These are phyloP conservation scores for Pogona vitticeps DNA, from an alignment of 2,113 vertebrate species.

Conservation along the genomic window DNA sequence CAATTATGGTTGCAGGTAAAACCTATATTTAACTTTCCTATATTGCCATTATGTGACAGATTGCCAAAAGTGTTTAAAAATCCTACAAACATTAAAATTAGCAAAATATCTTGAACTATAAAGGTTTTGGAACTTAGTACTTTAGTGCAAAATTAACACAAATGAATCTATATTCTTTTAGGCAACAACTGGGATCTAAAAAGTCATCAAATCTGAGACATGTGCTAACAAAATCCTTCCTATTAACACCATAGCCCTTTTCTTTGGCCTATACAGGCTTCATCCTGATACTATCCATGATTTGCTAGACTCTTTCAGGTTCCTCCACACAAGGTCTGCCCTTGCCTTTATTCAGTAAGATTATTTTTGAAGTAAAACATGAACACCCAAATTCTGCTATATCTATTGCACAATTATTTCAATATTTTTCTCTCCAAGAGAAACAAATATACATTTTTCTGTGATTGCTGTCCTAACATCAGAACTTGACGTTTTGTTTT, in stretches of 20 bases:
- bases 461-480: slow-evolving; percentile 93
- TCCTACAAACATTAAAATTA: background rate
- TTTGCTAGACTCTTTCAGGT: background rate
- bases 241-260: background rate
- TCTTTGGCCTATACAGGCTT: background rate
- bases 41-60: too few species aligned
- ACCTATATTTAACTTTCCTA: background rate
- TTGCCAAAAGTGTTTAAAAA: background rate
- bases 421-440: background rate
- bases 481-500: slow-evolving; percentile 95
- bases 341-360: background rate
- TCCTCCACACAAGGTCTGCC: background rate
- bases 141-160: background rate
- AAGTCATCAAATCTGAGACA: background rate
- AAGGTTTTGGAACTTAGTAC: background rate
- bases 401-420: background rate
- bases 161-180: background rate
- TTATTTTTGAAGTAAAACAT: background rate
- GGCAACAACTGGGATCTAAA: background rate
- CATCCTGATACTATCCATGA: background rate
- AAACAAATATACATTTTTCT: slow-evolving; percentile 85
- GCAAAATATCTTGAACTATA: background rate
- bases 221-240: background rate
- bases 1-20: background rate
- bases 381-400: too few species aligned